Percentiles rank a stretch among this genome's conserved stretches.
Evolutionary conservation across 2,113 vertebrate genomes (phyloP).

Genomic region (Micromys minutus): DNA sequence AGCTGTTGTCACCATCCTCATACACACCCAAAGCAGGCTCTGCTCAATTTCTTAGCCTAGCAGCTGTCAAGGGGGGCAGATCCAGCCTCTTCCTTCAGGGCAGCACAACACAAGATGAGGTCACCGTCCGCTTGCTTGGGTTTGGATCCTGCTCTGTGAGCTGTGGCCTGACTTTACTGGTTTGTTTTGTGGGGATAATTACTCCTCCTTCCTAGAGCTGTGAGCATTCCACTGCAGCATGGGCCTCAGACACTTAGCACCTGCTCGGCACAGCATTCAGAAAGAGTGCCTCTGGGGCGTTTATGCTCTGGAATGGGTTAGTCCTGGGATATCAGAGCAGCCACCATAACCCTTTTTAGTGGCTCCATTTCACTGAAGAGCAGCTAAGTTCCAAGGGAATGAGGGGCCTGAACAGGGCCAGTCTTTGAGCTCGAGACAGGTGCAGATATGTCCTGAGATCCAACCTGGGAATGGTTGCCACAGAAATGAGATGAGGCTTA

Average conservation of each 20-base stretch:
- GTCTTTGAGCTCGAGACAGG: not conserved
- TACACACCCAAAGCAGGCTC: rapidly evolving
- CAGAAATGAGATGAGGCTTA: not conserved
- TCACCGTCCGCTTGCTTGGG: not conserved
- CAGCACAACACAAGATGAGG: not conserved
- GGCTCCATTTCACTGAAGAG: not conserved
- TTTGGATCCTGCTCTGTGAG: not conserved
- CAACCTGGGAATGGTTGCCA: not conserved
- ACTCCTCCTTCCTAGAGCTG: not conserved
- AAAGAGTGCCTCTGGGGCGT: not conserved
- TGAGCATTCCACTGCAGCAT: not conserved
- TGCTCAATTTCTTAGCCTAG: not conserved
- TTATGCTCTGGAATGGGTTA: not conserved
- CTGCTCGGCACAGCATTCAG: not conserved
- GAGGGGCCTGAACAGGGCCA: not conserved
- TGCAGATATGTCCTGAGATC: not conserved
- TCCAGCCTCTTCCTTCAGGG: not conserved
- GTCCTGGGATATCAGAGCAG: not conserved
- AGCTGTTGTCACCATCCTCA: not conserved
- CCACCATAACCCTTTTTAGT: not conserved
- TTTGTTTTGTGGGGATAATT: not conserved
- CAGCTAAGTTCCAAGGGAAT: not conserved
- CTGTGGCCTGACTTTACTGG: not conserved
- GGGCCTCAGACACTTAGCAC: not conserved
- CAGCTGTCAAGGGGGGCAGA: not conserved